Base-by-base conservation (phyloP, 2,888 invertebrate genomes). In the Griposia aprilina region DNA sequence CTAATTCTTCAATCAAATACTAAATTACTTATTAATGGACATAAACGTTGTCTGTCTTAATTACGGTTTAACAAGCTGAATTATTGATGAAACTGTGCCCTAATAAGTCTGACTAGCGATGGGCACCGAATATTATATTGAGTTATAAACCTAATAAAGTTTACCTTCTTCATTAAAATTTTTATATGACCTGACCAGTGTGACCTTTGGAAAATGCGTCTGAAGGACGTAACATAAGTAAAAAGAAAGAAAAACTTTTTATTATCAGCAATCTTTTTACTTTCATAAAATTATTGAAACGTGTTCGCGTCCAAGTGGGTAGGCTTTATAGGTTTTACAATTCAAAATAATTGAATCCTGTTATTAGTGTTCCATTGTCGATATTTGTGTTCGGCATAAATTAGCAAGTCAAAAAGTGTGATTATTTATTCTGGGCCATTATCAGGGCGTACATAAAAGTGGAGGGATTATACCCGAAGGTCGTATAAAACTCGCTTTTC, bases 401-500 rank as follows among this genome's bases (percentile, higher is more conserved):
- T 83, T 86, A 83, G 74, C 81, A 81, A 81, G 81, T 86, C 77
- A 77, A 78, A 83, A 85, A 82, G 82, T 79, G 59, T 82, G 85
- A 85, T 84, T 85, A 85, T 82, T 81, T 76, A 85, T 85, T 70
- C 76, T 71, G 63, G 71, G 57, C 57, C 70, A 74, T 85, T 82
- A 82, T 79, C 63, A 62, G 80, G 79, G 85, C 85, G 79, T 82
- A 60, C 80, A 79, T 82, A 85, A 82, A 82, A 76, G 65, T 79
- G 26, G 57, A 82, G 72, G 50, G 65, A 76, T 82, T 82, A 71
- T 67, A 79, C 75, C 60, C 76, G 13, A 79, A 84, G 84, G 84
- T 76, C 45, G 52, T 63, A 81, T 78, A 73, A 84, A 78, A 81
- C 74, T 60, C n/a, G 30, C 23, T 63, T 73, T 66, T 60, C 59